Base-by-base conservation (phyloP, 2,888 invertebrate genomes). In the Bursaphelenchus okinawaensis region DNA sequence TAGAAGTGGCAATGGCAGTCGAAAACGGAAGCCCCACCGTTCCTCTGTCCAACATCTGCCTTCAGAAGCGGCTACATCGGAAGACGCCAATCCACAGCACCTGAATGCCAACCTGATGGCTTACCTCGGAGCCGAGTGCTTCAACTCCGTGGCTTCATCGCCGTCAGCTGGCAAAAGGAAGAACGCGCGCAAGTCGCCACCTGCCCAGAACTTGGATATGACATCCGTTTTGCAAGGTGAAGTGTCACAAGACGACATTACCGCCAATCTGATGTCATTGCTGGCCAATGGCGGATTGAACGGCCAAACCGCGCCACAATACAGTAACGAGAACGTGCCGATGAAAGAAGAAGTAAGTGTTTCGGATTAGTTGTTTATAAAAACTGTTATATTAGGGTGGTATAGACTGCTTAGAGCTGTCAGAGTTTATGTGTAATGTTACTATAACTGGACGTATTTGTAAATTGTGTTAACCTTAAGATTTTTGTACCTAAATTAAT, bases 31-130 rank as follows among this genome's bases (percentile, higher is more conserved):
- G 26, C 56, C 59, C 0, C 67, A 68, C 51, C 65, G 64, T 9
- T 65, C 51, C 40, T 63, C 67, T 7, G 50, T 54, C 27, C 65
- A 69, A 16, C 70, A 67, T 22, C 57, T 69, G n/a, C 60, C 60
- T 12, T 59, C 60, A 12, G 60, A 59, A 23, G 60, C 40, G 16
- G 27, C 31, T 12, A 27, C 23, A 16, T 20, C 50, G 40, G 52
- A 19, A 16, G 40, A 40, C n/a, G n/a, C 40, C 16, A 40, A 40
- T n/a, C 12, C 40, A 12, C 40, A 12, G 16, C 40, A 40, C 40
- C 12, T 40, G 40, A n/a, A n/a, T n/a, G n/a, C n/a, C n/a, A n/a
- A 12, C n/a, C n/a, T 40, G 40, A 40, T 40, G 40, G 40, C 40
- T n/a, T 12, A 12, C n/a, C 40, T 40, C 12, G 40, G 40, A 1